Percentiles rank a stretch among this genome's conserved stretches.
Evolutionary conservation across 53 echinoderm and acorn worm species (phyloP).

Genomic region (Echinarachnius parma): DNA sequence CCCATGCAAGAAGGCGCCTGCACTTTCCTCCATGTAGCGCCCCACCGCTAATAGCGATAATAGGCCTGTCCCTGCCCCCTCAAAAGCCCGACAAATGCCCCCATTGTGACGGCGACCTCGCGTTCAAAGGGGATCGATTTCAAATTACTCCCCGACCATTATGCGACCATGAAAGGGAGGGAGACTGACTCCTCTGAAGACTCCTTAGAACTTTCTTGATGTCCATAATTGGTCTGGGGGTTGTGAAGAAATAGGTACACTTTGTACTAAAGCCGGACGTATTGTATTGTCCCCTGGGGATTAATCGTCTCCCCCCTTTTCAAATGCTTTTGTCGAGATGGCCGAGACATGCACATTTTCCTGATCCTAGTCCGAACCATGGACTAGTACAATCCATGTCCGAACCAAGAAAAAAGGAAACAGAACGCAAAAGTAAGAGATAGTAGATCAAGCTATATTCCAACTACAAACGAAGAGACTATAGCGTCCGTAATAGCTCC

Average conservation of each 20-base stretch:
- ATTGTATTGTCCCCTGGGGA: background rate
- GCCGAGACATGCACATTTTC: too few species aligned
- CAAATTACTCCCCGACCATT: constrained; percentile 41
- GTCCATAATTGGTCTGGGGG: constrained; percentile 24
- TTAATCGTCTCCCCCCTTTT: background rate
- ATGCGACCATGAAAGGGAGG: background rate
- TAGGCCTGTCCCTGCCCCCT: constrained; percentile 27
- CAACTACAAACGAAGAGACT: too few species aligned
- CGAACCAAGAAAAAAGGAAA: too few species aligned
- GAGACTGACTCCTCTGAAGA: background rate
- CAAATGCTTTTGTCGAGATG: constrained; percentile 1
- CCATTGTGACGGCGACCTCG: constrained; percentile 5
- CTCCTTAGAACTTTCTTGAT: background rate
- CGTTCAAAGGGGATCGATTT: constrained; percentile 30
- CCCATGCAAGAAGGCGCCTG: background rate
- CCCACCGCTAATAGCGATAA: constrained; percentile 18
- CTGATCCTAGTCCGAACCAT: too few species aligned
- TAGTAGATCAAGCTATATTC: too few species aligned
- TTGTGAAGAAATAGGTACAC: background rate
- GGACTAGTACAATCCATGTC: too few species aligned
- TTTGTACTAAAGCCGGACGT: constrained; percentile 27
- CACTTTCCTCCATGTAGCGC: background rate
- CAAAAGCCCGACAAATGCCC: constrained; percentile 35
- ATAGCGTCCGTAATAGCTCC: too few species aligned
- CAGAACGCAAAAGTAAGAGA: background rate